A percentile compares a stretch with the other conserved stretches of the same genome.
Evolutionary conservation across 2,113 vertebrate genomes (phyloP).

Genomic region (Hemichromis elongatus): DNA sequence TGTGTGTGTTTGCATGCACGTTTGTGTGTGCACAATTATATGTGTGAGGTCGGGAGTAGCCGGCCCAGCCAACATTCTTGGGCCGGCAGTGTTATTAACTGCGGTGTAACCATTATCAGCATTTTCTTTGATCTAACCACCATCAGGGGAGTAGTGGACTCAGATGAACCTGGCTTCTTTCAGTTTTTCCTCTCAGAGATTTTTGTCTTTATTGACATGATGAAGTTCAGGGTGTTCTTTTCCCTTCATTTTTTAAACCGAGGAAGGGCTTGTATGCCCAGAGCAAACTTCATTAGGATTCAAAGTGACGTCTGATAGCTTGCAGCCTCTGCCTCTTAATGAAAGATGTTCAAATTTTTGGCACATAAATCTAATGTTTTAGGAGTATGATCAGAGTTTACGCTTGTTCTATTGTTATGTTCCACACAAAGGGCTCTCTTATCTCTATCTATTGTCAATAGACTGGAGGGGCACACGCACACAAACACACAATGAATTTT

Average conservation of each 20-base stretch:
- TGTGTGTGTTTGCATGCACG: not conserved
- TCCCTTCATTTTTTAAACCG: constrained; percentile 14
- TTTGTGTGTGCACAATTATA: constrained; percentile 26
- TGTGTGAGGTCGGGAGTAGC: constrained; percentile 66
- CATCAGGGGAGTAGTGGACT: constrained; percentile 53
- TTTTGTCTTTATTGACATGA: constrained; percentile 22
- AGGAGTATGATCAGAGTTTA: constrained; percentile 23
- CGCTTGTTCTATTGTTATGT: too few species aligned
- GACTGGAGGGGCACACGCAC: not conserved
- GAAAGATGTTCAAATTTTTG: not conserved
- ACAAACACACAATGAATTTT: not conserved
- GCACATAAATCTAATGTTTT: constrained; percentile 27
- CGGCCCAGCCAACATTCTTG: constrained; percentile 58
- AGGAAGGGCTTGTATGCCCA: not conserved
- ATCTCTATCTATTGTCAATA: constrained; percentile 48
- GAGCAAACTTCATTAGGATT: not conserved
- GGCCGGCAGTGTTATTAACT: constrained; percentile 61
- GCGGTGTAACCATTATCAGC: constrained; percentile 59
- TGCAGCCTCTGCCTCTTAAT: not conserved
- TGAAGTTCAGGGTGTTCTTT: constrained; percentile 16
- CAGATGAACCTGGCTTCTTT: constrained; percentile 30
- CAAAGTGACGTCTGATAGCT: not conserved
- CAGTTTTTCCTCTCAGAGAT: constrained; percentile 1
- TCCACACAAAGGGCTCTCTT: constrained; percentile 18
- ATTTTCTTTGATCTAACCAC: constrained; percentile 64